Percentiles rank a stretch among this genome's conserved stretches.
Conservation (phyloP, 2,888 invertebrate species). For the Diplolepis rosae region DNA sequence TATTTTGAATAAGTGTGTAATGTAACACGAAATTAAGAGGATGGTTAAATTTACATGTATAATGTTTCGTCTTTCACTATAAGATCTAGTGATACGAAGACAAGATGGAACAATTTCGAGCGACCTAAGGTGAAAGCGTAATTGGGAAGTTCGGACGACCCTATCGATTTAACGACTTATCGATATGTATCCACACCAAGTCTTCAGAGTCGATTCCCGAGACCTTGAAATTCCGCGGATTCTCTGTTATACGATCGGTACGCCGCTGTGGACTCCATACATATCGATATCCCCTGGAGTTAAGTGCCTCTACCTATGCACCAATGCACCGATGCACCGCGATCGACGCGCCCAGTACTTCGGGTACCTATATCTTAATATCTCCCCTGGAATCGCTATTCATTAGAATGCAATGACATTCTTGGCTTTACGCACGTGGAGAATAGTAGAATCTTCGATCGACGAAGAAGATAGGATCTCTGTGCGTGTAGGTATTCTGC, state of each 20-base stretch:
- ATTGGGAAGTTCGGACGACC: conserved; percentile 46
- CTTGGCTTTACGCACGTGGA: conserved; percentile 46
- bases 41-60: no score
- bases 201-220: conserved; percentile 38
- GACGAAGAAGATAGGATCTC: conserved; percentile 44
- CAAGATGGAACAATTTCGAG: conserved; percentile 11
- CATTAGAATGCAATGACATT: conserved; percentile 64
- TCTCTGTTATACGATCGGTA: conserved; percentile 40
- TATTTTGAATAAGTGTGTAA: no score
- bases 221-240: conserved; percentile 53
- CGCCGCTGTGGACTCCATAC: background rate
- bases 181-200: conserved; percentile 39
- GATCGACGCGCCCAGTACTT: background rate
- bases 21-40: no score
- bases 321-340: conserved; percentile 8
- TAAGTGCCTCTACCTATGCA: background rate
- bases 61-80: no score
- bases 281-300: conserved; percentile 3
- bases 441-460: conserved; percentile 48
- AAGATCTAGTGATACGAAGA: background rate
- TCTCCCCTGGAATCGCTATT: conserved; percentile 62
- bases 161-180: conserved; percentile 49
- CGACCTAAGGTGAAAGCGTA: conserved; percentile 40
- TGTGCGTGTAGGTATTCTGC: conserved; percentile 42
- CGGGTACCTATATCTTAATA: conserved; percentile 50